Base-by-base conservation (phyloP, 1,140 invertebrate species). In the Limonius californicus region DNA sequence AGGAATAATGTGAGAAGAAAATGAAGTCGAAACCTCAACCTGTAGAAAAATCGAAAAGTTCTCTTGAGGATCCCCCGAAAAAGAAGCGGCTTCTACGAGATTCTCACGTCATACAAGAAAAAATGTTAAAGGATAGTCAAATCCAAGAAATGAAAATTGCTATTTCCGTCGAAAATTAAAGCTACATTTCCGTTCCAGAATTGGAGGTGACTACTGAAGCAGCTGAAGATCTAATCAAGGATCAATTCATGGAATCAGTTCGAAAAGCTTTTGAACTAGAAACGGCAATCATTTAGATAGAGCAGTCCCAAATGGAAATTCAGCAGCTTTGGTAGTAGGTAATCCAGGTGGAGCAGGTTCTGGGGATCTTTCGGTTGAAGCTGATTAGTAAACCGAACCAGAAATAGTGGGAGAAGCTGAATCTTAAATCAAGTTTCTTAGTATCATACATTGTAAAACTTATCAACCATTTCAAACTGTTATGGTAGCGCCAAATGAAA, bases 1-100 rank as follows among this genome's bases (percentile, higher is more conserved):
- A 94, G 91, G 93, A 96, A 75, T 91, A 95, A 77, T 97, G 93
- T 77, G 94, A 97, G 75, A 89, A 86, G 74, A 97, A 97, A 76
- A 85, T 97, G 73, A 97, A 66, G 90, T 93, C 12, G 86, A 85
- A 60, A 80, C 82, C 57, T 98, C 93, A 92, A 84, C n/a, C n/a
- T n/a, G n/a, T 95, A 57, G 93, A 96, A 55, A 94, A 95, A 68
- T 87, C 92, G 21, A 83, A 85, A 62, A 84, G 88, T 60, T 83
- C 83, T 21, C 73, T 97, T 53, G 92, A 95, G 53, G 89, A 87
- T 20, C 84, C 86, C 21, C 88, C 88, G 69, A 91, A 87, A 70
- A 94, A 89, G 69, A 93, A 90, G 79, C 92, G 90, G 72, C 88
- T 92, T 1, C 76, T 95, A 45, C 80, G 92, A 54, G 92, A 95